Conservation (phyloP, 2,888 invertebrate genomes). For the Syrphus vitripennis region DNA sequence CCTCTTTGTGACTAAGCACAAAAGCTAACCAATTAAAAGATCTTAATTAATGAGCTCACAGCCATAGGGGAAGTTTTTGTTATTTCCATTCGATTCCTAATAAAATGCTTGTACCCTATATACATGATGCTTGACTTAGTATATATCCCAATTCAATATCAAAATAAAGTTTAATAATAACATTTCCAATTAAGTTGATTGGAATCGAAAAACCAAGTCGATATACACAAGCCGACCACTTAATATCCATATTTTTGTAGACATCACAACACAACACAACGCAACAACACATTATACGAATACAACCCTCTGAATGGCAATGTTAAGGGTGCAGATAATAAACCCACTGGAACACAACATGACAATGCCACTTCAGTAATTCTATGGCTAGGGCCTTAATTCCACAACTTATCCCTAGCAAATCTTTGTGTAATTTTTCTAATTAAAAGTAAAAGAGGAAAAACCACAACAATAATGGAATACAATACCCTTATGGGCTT, state of each 20-base stretch:
- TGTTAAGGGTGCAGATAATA: constrained; percentile 15
- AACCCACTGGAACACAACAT: background rate
- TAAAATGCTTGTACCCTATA: background rate
- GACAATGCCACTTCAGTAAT: constrained; percentile 23
- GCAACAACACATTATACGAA: constrained; percentile 13
- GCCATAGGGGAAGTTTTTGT: no score
- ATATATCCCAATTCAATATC: background rate
- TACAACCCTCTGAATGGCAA: constrained; percentile 7
- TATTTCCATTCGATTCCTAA: constrained; percentile 12
- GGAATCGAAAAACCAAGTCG: constrained; percentile 37
- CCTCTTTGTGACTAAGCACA: background rate
- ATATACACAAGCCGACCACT: constrained; percentile 18
- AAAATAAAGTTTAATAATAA: constrained; percentile 34
- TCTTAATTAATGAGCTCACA: constrained; percentile 38
- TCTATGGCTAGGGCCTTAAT: background rate
- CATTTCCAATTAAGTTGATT: constrained; percentile 59
- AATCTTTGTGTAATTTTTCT: constrained; percentile 44
- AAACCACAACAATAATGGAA: constrained; percentile 19
- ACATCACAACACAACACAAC: constrained; percentile 12
- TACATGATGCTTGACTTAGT: background rate
- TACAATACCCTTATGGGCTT: constrained; percentile 6
- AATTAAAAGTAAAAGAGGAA: constrained; percentile 52
- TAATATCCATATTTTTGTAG: constrained; percentile 25
- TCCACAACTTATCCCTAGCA: constrained; percentile 26
- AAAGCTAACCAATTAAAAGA: background rate